Conservation (phyloP, 2,797 vertebrate species). For the Acanthurus lineatus region DNA sequence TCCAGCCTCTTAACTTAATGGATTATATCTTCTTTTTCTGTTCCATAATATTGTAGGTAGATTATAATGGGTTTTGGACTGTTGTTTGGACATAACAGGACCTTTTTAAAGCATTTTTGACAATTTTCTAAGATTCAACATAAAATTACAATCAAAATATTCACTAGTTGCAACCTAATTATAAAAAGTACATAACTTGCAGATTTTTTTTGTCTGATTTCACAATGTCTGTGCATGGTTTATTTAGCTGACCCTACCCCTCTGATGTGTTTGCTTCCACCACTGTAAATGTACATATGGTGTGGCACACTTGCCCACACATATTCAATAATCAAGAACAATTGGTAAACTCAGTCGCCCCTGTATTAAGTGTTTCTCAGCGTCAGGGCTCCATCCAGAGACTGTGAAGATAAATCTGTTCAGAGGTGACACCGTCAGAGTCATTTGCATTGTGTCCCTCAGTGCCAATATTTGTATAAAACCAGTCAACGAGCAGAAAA, state of each 20-base stretch:
- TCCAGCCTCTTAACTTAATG: neutral
- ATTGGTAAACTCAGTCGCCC: conserved; percentile 13
- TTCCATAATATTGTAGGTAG: neutral
- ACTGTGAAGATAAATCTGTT: conserved; percentile 24
- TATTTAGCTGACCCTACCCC: neutral
- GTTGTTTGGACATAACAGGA: neutral
- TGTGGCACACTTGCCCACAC: neutral
- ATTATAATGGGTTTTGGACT: neutral
- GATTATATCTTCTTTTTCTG: neutral
- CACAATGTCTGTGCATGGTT: neutral
- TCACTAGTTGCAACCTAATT: neutral
- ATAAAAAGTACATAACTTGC: neutral
- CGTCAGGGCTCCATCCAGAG: conserved; percentile 8
- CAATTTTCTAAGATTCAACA: too few relatives aligned
- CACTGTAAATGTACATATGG: neutral
- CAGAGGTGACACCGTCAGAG: conserved; percentile 14
- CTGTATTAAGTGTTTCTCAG: conserved; percentile 38
- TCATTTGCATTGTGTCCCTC: conserved; percentile 3
- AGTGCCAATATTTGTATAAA: conserved; percentile 30
- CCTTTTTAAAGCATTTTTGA: too few relatives aligned
- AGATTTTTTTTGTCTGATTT: neutral
- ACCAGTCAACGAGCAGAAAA: neutral
- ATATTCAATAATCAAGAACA: conserved; percentile 36
- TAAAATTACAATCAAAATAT: neutral
- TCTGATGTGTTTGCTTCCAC: conserved; percentile 11